Evolutionary conservation across 2,113 vertebrate species (phyloP), one percentile per base, ranked within the genome.

Genomic region (Suricata suricatta): DNA sequence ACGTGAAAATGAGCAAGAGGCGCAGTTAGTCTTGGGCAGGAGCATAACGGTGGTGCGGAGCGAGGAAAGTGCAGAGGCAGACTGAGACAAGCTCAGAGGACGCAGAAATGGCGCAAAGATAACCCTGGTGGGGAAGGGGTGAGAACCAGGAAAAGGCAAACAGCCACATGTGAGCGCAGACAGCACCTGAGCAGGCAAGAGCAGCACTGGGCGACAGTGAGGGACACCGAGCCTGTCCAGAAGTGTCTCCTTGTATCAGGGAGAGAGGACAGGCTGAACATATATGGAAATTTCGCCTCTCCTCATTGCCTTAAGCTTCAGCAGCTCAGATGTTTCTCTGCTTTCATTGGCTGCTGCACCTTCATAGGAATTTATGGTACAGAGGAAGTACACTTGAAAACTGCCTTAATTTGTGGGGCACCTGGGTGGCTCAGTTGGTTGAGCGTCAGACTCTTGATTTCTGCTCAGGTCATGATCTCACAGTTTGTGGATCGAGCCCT

Each of bases 261-360:
- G 13, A 85, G 25, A 52, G 33, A 54, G 19, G 33, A 29, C 79
- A 19, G 3, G 5, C 1, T 35, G 16, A 29, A n/a, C 8, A 29
- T 7, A 5, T 0, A 21, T 8, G 6, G 0, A 12, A 12, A 13
- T 64, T 15, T 2, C 38, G 35, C 2, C 11, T 77, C 47, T 47
- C 25, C 27, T 63, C 13, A 2, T 3, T 19, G 17, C 35, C 27
- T 91, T 21, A 5, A 29, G 3, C 25, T 77, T 31, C 35, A 8
- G 10, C 9, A 60, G 10, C 21, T 16, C 14, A 54, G 15, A 7
- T 29, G 1, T 33, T 8, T 10, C 4, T 86, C 23, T 50, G 77
- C 1, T 93, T 1, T 2, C 3, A 0, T 64, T 11, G 8, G 14
- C 52, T 68, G 19, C 17, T 21, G 0, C 4, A 50, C 5, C 5